Base-by-base conservation (phyloP, 2,888 invertebrate species). In the Caenorhabditis sp. region DNA sequence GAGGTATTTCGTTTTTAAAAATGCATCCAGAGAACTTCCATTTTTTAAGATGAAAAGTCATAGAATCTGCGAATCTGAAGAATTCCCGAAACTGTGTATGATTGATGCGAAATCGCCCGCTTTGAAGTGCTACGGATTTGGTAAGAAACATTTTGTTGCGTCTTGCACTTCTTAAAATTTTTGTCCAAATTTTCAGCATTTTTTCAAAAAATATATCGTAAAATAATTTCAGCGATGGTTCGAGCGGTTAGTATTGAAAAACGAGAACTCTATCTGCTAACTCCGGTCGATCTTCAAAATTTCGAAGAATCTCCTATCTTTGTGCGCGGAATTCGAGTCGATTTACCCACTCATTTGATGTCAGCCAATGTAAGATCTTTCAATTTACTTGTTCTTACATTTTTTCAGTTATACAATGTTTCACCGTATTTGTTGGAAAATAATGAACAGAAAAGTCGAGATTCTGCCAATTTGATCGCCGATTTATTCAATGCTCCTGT, bases 91-190 rank as follows among this genome's bases (percentile, higher is more conserved):
- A 62, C 24, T 23, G 37, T 36, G 58, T 58, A 26, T 62, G 31
- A 23, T 68, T 19, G 59, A 60, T 27, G 24, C 23, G 1, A 36
- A n/a, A 1, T 58, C 62, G 23, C 61, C 63, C 1, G 36, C 69
- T 8, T 58, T 74, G 14, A 58, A 74, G 51, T 74, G 74, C 62
- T 43, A 66, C 12, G 74, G 74, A 61, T 74, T 59, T 49, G 72
- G 65, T 62, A 19, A 62, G 31, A 50, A 50, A 70, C 6, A 51
- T 8, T n/a, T n/a, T n/a, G n/a, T n/a, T n/a, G n/a, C n/a, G n/a
- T n/a, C n/a, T n/a, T n/a, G n/a, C 10, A 19, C n/a, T 54, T 54
- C 19, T 23, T 54, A 54, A 54, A 54, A 54, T 19, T 23, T 14
- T 54, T n/a, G 8, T 54, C n/a, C 10, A 54, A 23, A n/a, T n/a